Evolutionary conservation across 37 sponge, comb jelly and placozoan species (phyloP), one percentile per base, ranked within the genome.

Genomic region (Beroe forskalii): DNA sequence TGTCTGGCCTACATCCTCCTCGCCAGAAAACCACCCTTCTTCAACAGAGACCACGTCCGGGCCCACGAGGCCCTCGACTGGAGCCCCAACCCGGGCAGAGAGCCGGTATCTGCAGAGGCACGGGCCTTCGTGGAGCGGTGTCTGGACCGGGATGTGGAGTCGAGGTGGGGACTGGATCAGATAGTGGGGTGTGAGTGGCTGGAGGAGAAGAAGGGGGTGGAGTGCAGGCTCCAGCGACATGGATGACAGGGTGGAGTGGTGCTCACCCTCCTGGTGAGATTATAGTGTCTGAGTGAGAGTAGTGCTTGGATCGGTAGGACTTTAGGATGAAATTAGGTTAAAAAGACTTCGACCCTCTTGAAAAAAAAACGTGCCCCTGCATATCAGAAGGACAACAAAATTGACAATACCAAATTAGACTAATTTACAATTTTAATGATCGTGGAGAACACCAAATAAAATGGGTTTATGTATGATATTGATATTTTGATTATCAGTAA

Each of bases 1-100:
- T 80, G 86, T 44, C 86, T 80, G 55, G 86, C 86, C 0, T 80
- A 80, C 55, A 44, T 80, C 27, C 86, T 80, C 30, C 55, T 44
- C 17, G n/a, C 28, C 86, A 41, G 86, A 17, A 3, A 37, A 43
- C 55, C 86, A 1, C 86, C 86, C 86, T 80, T 80, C 86, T 19
- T 44, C 1, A 80, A 80, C 86, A 41, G 86, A 25, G 86, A 80
- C 27, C 86, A 80, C 4, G 86, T 80, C 86, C 12, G 35, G 48
- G 40, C 55, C 19, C 31, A 80, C 86, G 31, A 80, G 48, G n/a
- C 44, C n/a, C 8, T 80, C 3, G 32, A 2, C 72, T 69, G 72
- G 72, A 48, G 12, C 6, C 4, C 32, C 19, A 31, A 69, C 36
- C 66, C 66, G 25, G 39, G 8, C 9, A 32, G 32, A 2, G 72